Base-by-base conservation (phyloP, 2,113 vertebrate genomes). In the Upupa epops region DNA sequence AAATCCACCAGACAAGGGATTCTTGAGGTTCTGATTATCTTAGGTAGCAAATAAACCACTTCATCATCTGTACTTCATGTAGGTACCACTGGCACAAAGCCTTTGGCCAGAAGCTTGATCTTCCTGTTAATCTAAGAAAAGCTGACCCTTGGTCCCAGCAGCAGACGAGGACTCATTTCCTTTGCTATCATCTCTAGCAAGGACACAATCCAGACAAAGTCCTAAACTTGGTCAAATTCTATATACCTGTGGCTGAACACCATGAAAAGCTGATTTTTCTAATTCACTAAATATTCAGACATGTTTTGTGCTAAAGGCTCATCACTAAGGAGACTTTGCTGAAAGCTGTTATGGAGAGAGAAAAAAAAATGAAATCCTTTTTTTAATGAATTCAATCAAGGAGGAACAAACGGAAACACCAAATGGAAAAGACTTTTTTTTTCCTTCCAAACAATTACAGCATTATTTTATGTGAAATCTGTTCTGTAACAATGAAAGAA, bases 401-500 rank as follows among this genome's bases (percentile, higher is more conserved):
- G 78, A 93, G 61, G 58, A 93, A 58, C 90, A 91, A 91, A 93
- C 2, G 7, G 91, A 94, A 92, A 94, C 22, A 92, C 78, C 51
- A 96, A 96, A 86, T 93, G 89, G 93, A 86, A 97, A 96, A 97
- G 82, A 71, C 24, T 90, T 90, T 70, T 93, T 92, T 90, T 76
- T 86, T 89, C 13, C 40, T 28, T 59, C 4, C 2, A 93, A 97
- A 96, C 69, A 97, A 92, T 89, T 91, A 86, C 83, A 94, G 75
- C 73, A 92, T 90, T 78, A 91, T 95, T 97, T 96, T 69, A 92
- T 87, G 81, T 80, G 85, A 96, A 96, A 96, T 96, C 91, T 96
- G 78, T 97, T 97, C 97, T 91, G 92, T 92, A 95, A 97, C 96
- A 96, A 92, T 69, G 64, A 83, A 61, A 96, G 89, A 76, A 93